Percentiles rank a stretch among this genome's conserved stretches.
These are phyloP conservation scores for Brachyopa scutellaris DNA, from an alignment of 2,888 invertebrate genomes.

Conservation along the genomic window DNA sequence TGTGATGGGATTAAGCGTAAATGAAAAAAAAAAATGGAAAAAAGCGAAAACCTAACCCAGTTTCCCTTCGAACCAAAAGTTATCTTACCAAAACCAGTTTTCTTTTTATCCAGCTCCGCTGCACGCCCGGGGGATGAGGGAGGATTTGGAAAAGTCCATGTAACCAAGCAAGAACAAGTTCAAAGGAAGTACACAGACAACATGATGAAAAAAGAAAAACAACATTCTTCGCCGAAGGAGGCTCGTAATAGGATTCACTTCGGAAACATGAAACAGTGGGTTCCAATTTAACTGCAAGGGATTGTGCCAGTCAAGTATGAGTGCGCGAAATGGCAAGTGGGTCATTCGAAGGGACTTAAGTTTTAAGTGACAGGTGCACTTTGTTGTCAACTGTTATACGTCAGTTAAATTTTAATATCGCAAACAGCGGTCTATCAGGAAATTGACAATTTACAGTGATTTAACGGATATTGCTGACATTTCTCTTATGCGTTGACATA, in stretches of 20 bases:
- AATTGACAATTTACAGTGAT: no score
- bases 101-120: slow-evolving; percentile 11
- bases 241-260: background rate
- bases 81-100: slow-evolving; percentile 54
- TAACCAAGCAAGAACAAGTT: slow-evolving; percentile 30
- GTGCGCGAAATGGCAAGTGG: no score
- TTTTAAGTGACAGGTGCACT: no score
- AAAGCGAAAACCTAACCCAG: slow-evolving; percentile 64
- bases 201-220: background rate
- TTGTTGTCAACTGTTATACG: no score
- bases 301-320: no score
- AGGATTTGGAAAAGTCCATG: background rate
- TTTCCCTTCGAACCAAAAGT: slow-evolving; percentile 62
- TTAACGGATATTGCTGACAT: no score
- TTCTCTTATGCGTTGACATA: no score
- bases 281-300: no score
- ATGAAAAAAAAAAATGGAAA: slow-evolving; percentile 2
- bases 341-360: no score
- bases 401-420: no score
- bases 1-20: slow-evolving; percentile 14
- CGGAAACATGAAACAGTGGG: background rate
- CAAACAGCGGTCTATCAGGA: no score
- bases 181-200: slow-evolving; percentile 27
- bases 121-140: slow-evolving; percentile 1
- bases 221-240: background rate